phyloP scores from a whole-genome alignment of 2,797 vertebrate genomes.

The Carcharodon carcharias region DNA sequence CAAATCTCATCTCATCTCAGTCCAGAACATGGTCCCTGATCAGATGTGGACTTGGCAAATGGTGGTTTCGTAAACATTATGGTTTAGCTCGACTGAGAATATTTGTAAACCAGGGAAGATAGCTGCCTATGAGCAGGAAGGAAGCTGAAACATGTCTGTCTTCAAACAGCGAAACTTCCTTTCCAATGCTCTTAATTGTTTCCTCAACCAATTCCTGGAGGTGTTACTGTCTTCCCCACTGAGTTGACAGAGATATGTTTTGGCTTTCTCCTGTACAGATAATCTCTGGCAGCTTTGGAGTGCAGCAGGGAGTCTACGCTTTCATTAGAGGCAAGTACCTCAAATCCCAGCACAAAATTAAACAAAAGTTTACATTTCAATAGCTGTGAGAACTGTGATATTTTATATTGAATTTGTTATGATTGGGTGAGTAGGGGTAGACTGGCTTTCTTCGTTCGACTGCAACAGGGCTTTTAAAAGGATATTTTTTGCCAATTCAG shows the following conservation, averaged over 20 bases:
- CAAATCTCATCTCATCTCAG: background rate
- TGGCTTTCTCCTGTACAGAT: background rate
- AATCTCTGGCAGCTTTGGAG: background rate
- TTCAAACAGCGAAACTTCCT: background rate
- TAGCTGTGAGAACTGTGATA: background rate
- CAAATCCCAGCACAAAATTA: background rate
- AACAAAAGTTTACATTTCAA: background rate
- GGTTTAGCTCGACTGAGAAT: background rate
- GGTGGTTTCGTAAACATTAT: background rate
- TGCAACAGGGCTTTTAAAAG: no score
- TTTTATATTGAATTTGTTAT: background rate
- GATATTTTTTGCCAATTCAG: no score
- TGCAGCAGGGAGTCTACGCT: background rate
- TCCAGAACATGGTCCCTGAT: background rate
- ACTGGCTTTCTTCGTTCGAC: no score
- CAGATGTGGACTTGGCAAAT: background rate
- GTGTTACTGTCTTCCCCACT: background rate
- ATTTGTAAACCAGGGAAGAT: no score
- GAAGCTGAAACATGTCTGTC: background rate
- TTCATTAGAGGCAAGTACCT: background rate
- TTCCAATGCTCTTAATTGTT: background rate
- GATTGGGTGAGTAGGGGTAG: no score
- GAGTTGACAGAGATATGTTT: background rate
- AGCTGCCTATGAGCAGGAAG: background rate
- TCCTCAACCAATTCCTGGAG: background rate